phyloP scores from a whole-genome alignment of 2,797 vertebrate species.

The Scarus forsteni region DNA sequence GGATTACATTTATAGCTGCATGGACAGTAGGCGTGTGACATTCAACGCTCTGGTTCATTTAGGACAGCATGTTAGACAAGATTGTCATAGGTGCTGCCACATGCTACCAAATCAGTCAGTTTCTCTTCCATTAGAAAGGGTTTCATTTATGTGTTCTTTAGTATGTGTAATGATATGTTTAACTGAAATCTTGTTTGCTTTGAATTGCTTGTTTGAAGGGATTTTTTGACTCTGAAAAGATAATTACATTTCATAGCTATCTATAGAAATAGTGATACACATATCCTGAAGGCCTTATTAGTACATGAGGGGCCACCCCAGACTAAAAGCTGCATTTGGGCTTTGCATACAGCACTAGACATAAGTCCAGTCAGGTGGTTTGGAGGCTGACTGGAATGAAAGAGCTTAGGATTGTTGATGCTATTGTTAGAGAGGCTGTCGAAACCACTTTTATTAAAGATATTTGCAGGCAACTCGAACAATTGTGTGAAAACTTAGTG shows the following conservation, averaged over 20 bases:
- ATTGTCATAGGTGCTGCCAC: too few species aligned
- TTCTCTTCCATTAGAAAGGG: too few species aligned
- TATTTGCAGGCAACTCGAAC: background rate
- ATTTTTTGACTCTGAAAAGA: background rate
- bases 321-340: conserved; percentile 23
- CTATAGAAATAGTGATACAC: background rate
- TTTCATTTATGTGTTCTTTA: too few species aligned
- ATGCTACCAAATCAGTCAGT: too few species aligned
- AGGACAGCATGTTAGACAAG: too few species aligned
- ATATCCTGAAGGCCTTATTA: background rate
- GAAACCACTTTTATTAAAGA: conserved; percentile 7
- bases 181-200: too few species aligned
- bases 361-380: conserved; percentile 59
- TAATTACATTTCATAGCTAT: background rate
- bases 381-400: conserved; percentile 38
- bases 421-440: conserved; percentile 40
- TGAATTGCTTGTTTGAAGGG: background rate
- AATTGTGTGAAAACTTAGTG: background rate
- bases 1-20: too few species aligned
- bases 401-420: conserved; percentile 43
- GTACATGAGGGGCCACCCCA: conserved; percentile 1
- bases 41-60: too few species aligned
- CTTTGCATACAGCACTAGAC: conserved; percentile 34
- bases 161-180: too few species aligned
- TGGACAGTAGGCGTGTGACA: too few species aligned